These are phyloP conservation scores for Drosophila aff. DNA, from an alignment of 1,140 invertebrate genomes.

Conservation along the genomic window DNA sequence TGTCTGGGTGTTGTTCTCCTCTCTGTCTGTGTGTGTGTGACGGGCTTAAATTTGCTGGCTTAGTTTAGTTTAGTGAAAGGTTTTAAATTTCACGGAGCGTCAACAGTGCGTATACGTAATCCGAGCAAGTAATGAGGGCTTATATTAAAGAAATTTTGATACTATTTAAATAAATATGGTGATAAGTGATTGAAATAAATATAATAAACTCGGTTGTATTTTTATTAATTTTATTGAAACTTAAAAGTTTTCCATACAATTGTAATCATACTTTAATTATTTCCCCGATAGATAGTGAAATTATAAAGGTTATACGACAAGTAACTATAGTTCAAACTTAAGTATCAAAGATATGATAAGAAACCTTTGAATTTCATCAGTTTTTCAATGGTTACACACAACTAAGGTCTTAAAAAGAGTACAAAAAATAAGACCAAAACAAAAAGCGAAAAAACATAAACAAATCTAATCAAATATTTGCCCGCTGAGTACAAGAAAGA, in stretches of 20 bases:
- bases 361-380: not conserved
- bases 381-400: conserved; percentile 12
- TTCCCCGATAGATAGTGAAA: not conserved
- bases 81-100: conserved; percentile 41
- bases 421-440: conserved; percentile 9
- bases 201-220: no score
- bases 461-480: conserved; percentile 32
- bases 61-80: conserved; percentile 30
- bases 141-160: no score
- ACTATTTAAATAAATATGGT: no score
- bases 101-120: conserved; percentile 29
- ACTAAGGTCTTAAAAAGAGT: not conserved
- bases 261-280: no score
- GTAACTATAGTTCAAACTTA: not conserved
- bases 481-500: conserved; percentile 19
- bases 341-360: not conserved
- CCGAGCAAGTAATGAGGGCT: not conserved
- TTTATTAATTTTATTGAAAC: not conserved
- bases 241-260: no score
- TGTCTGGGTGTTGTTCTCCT: conserved; percentile 36
- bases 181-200: no score
- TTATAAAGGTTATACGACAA: not conserved
- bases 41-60: conserved; percentile 61
- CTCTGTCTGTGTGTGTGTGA: conserved; percentile 35
- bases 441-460: conserved; percentile 32